Conservation (phyloP, 2,888 invertebrate species). For the Antheraea assamensis region DNA sequence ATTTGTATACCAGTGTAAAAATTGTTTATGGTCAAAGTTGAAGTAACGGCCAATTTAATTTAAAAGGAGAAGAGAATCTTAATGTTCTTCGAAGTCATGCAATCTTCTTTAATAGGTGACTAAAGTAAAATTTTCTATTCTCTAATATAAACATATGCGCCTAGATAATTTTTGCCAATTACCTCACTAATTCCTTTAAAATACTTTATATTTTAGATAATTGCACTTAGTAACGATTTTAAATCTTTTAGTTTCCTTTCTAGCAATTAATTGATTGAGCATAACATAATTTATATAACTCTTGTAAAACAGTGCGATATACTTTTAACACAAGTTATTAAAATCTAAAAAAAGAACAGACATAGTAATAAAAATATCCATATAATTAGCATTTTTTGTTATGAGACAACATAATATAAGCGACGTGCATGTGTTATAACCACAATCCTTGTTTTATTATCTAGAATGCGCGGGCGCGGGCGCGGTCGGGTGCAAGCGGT, state of each 20-base stretch:
- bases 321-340: background rate
- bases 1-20: too few species aligned
- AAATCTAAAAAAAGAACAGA: background rate
- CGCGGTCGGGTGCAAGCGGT: conserved; percentile 23
- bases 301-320: background rate
- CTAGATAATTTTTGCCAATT: too few species aligned
- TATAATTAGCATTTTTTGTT: background rate
- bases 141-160: too few species aligned
- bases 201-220: too few species aligned
- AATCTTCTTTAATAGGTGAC: background rate
- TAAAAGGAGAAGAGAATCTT: background rate
- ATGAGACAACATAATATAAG: conserved; percentile 11
- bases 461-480: conserved; percentile 23
- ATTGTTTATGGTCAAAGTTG: background rate
- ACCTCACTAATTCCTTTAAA: too few species aligned
- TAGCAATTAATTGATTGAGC: too few species aligned
- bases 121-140: background rate
- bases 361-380: background rate
- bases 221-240: too few species aligned
- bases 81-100: background rate
- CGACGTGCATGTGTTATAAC: conserved; percentile 6
- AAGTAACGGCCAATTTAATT: background rate
- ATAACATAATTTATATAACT: background rate
- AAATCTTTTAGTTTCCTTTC: too few species aligned
- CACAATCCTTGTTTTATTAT: conserved; percentile 20